These are phyloP conservation scores for Meganola albula DNA, from an alignment of 2,888 invertebrate species.

Conservation along the genomic window DNA sequence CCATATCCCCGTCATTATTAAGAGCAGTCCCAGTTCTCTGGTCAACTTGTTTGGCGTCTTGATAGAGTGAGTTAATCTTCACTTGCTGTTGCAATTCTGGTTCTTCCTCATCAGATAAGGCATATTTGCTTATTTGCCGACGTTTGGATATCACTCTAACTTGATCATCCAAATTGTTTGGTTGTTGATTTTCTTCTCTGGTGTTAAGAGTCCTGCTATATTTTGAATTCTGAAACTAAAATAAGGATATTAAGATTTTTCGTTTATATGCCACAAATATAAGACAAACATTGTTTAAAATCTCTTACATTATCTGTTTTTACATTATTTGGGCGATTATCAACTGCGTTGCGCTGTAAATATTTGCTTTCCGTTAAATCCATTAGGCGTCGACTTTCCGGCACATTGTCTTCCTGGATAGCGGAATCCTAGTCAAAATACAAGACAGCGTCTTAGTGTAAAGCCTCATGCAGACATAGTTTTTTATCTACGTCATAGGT, in stretches of 20 bases:
- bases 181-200: too few species aligned
- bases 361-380: conserved; percentile 29
- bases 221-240: too few species aligned
- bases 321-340: conserved; percentile 18
- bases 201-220: too few species aligned
- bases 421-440: conserved; percentile 26
- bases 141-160: too few species aligned
- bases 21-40: conserved; percentile 29
- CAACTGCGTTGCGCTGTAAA: conserved; percentile 24
- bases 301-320: conserved; percentile 25
- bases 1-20: conserved; percentile 38
- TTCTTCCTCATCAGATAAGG: too few species aligned
- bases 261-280: too few species aligned
- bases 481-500: neutral
- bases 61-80: too few species aligned
- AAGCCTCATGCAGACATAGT: neutral
- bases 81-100: too few species aligned
- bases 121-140: too few species aligned
- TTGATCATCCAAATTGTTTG: too few species aligned
- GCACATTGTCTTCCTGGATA: conserved; percentile 23
- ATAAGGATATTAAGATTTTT: too few species aligned
- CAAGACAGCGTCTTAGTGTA: neutral
- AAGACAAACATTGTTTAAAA: too few species aligned
- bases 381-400: conserved; percentile 21
- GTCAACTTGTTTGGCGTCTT: conserved; percentile 24